Evolutionary conservation across 2,888 invertebrate species (phyloP).

Genomic region (Apamea monoglypha): DNA sequence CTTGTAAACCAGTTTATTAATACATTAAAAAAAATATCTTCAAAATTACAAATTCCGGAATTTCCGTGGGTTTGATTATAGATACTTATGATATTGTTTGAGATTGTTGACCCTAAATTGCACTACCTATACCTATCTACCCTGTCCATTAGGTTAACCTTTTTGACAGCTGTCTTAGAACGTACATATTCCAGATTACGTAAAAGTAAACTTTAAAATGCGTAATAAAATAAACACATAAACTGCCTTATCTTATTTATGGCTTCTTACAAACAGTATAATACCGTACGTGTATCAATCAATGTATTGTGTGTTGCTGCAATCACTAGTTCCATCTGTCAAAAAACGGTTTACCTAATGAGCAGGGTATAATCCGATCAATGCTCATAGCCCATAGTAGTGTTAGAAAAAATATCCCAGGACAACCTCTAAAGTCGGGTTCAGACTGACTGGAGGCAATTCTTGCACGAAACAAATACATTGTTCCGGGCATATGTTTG

Average conservation of each 20-base stretch:
- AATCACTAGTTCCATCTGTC: too few relatives aligned
- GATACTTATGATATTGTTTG: neutral
- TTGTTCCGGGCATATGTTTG: neutral
- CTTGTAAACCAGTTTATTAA: neutral
- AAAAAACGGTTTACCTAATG: too few relatives aligned
- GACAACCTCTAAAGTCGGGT: neutral
- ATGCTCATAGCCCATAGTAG: neutral
- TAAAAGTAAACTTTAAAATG: too few relatives aligned
- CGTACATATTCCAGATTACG: too few relatives aligned
- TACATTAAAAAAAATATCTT: neutral
- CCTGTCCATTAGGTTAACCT: too few relatives aligned
- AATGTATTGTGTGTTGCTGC: too few relatives aligned
- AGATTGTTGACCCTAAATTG: neutral
- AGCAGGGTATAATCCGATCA: neutral
- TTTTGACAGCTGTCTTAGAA: too few relatives aligned
- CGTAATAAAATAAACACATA: too few relatives aligned
- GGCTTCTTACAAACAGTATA: too few relatives aligned
- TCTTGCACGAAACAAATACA: neutral
- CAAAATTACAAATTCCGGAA: neutral
- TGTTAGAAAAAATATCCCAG: neutral
- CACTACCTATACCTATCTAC: neutral
- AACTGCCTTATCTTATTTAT: too few relatives aligned
- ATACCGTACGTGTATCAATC: too few relatives aligned
- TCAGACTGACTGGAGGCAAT: neutral
- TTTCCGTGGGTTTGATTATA: neutral